Evolutionary conservation across 2,113 vertebrate species (phyloP).

Genomic region (Protobothrops mucrosquamatus): DNA sequence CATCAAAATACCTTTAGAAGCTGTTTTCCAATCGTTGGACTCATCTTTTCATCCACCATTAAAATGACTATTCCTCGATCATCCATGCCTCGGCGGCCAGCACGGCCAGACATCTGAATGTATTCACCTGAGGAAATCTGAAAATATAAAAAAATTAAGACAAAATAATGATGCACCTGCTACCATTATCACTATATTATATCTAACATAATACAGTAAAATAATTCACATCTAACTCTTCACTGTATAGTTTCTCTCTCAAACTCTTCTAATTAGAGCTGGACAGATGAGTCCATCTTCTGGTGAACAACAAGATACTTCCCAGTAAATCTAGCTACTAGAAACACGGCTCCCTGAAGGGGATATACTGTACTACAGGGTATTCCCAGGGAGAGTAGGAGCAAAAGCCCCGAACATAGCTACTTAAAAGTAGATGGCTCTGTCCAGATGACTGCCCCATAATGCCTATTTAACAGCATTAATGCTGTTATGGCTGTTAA

Average conservation of each 20-base stretch:
- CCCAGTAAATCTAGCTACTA: neutral
- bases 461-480: neutral
- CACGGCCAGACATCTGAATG: constrained; percentile 98
- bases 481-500: neutral
- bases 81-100: constrained; percentile 97
- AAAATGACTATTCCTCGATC: constrained; percentile 98
- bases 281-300: neutral
- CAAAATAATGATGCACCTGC: neutral
- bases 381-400: neutral
- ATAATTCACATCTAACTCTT: neutral
- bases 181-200: neutral
- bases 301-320: neutral
- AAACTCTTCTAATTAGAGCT: neutral
- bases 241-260: neutral
- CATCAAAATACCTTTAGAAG: constrained; percentile 86
- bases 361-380: neutral
- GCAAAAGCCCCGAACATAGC: neutral
- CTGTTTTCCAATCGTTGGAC: constrained; percentile 91
- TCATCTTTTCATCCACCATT: constrained; percentile 99
- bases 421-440: neutral
- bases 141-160: neutral
- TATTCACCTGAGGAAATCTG: constrained; percentile 98
- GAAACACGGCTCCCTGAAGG: neutral
- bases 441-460: neutral
- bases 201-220: neutral